Evolutionary conservation across 2,113 vertebrate species (phyloP).

Genomic region (Platichthys flesus): DNA sequence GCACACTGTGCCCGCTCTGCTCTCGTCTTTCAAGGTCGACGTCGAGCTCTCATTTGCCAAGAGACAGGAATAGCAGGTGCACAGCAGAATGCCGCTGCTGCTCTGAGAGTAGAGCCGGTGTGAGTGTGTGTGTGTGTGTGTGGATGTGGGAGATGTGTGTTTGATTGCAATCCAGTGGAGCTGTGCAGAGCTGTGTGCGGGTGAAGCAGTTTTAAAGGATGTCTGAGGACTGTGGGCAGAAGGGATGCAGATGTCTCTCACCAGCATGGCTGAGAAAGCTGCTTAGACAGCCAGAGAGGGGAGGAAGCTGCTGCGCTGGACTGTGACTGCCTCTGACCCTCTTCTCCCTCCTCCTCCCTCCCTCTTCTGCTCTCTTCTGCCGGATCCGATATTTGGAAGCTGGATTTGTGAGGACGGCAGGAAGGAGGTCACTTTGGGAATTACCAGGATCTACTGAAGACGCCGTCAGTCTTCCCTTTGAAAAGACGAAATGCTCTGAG

Average conservation of each 20-base stretch:
- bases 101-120: neutral
- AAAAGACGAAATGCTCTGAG: conserved; percentile 65
- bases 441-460: conserved; percentile 39
- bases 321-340: conserved; percentile 55
- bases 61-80: conserved; percentile 71
- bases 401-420: conserved; percentile 39
- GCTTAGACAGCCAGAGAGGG: conserved; percentile 57
- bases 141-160: neutral
- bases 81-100: conserved; percentile 63
- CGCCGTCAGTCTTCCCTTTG: conserved; percentile 12
- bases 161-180: conserved; percentile 53
- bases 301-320: conserved; percentile 50
- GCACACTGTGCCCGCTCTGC: conserved; percentile 22
- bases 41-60: conserved; percentile 41
- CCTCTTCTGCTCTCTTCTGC: conserved; percentile 7
- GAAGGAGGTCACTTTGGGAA: conserved; percentile 58
- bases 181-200: conserved; percentile 23
- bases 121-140: conserved; percentile 10
- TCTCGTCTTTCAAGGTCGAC: conserved; percentile 68
- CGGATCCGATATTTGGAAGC: conserved; percentile 25
- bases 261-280: conserved; percentile 54
- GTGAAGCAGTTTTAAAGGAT: conserved; percentile 59
- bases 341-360: conserved; percentile 8
- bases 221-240: conserved; percentile 48
- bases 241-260: conserved; percentile 67